Base-by-base conservation (phyloP, 1,140 invertebrate genomes). In the Leptinotarsa defecta region DNA sequence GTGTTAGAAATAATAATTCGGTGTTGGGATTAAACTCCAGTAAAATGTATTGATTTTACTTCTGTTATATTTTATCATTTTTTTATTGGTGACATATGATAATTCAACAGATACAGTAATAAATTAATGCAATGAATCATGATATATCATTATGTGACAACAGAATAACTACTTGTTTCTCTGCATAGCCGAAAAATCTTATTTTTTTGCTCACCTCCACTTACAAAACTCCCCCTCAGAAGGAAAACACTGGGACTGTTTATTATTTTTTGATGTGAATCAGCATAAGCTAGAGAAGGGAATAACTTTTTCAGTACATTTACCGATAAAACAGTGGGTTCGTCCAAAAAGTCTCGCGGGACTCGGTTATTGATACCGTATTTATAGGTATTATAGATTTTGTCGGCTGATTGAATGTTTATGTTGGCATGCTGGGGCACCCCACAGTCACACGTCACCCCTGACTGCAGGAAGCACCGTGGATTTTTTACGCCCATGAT, bases 321-420 rank as follows among this genome's bases (percentile, higher is more conserved):
- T 83, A 64, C 48, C 82, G 81, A 82, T 82, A 76, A 83, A 83
- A 83, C 80, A 82, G 78, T 80, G 80, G 78, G 74, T 78, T 78
- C 77, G 73, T 70, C 75, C 78, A 70, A 75, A 79, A 82, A 78
- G 79, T 79, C 61, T 77, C 81, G 74, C 77, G 80, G 79, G 80
- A 78, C 71, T 79, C 77, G 76, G 79, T 84, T 84, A 84, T 84
- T 83, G 82, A 84, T 84, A 84, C 80, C 83, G 80, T 80, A 84
- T 83, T 84, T 84, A 82, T 83, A 83, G 83, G 83, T 84, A 84
- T 84, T 84, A 84, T 83, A 82, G 82, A 84, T 83, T 83, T 76
- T 83, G 83, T 80, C 81, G 82, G 78, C 81, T 84, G 83, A 84
- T 84, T 84, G 83, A 83, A 83, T 82, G 81, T 83, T 83, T 83